Conservation (phyloP, 35 echinoderm and acorn worm species). For the Ophioderma brevispina region DNA sequence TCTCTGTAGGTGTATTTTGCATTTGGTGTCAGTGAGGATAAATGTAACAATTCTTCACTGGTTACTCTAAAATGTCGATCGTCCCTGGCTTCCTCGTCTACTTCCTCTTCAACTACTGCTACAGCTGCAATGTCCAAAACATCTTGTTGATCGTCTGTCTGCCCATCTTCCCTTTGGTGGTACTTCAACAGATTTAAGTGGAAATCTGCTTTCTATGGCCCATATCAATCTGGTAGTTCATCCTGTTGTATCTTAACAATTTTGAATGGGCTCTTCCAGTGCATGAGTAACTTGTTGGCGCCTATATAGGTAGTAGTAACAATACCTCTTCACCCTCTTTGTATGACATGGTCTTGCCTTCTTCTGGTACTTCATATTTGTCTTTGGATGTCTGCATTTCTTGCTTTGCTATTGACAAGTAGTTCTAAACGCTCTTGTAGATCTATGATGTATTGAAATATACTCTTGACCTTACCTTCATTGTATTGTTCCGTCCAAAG, state of each 20-base stretch:
- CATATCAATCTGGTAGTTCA: conserved; percentile 49
- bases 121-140: background rate
- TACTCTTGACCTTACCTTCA: conserved; percentile 33
- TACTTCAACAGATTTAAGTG: conserved; percentile 59
- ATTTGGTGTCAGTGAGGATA: conserved; percentile 5
- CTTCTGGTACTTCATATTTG: conserved; percentile 45
- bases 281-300: conserved; percentile 60
- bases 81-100: background rate
- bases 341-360: conserved; percentile 6
- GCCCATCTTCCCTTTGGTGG: background rate
- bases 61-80: background rate
- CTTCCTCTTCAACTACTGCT: conserved; percentile 9
- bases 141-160: background rate
- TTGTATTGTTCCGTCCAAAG: conserved; percentile 29
- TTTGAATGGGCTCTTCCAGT: conserved; percentile 44
- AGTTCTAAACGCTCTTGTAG: conserved; percentile 23
- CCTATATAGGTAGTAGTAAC: conserved; percentile 46
- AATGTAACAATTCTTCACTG: background rate
- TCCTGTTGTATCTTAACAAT: conserved; percentile 4
- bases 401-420: conserved; percentile 44
- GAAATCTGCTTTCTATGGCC: conserved; percentile 42
- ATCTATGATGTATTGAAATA: conserved; percentile 51
- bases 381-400: conserved; percentile 36
- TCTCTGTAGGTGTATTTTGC: conserved; percentile 14
- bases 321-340: conserved; percentile 57